These are phyloP conservation scores for Atlantisia rogersi DNA, from an alignment of 2,113 vertebrate species.

Conservation along the genomic window DNA sequence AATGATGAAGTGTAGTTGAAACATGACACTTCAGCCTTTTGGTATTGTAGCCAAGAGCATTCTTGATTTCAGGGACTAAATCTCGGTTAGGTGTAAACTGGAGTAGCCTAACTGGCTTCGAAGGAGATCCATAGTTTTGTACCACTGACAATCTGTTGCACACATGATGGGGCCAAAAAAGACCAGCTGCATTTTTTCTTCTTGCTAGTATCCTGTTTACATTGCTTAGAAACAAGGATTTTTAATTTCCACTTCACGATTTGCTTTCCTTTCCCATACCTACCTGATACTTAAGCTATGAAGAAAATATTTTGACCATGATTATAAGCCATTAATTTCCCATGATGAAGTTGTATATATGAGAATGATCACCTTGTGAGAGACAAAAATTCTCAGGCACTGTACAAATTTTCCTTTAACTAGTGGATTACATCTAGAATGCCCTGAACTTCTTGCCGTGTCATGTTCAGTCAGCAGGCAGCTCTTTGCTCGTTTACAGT, in stretches of 20 bases:
- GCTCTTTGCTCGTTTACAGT: not conserved
- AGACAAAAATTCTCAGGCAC: not conserved
- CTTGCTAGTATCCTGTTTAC: not conserved
- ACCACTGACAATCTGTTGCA: not conserved
- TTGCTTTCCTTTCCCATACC: not conserved
- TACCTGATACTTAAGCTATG: not conserved
- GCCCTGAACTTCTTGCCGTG: not conserved
- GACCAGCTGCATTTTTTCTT: not conserved
- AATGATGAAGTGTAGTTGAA: not conserved
- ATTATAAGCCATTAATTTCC: not conserved
- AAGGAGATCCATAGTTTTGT: not conserved
- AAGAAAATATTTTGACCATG: not conserved
- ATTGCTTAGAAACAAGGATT: not conserved
- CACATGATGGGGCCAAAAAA: not conserved
- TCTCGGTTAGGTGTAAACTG: not conserved
- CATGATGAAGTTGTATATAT: not conserved
- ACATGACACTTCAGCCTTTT: not conserved
- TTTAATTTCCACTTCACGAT: not conserved
- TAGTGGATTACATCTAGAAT: not conserved
- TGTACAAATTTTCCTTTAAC: not conserved
- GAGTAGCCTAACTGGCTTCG: not conserved
- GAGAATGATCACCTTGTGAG: not conserved
- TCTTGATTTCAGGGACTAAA: not conserved
- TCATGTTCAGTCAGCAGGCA: fast-evolving
- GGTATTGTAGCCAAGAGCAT: not conserved